Percentiles rank a stretch among this genome's conserved stretches.
Evolutionary conservation across 2,888 invertebrate species (phyloP).

Genomic region (Onthophagus sagittarius): DNA sequence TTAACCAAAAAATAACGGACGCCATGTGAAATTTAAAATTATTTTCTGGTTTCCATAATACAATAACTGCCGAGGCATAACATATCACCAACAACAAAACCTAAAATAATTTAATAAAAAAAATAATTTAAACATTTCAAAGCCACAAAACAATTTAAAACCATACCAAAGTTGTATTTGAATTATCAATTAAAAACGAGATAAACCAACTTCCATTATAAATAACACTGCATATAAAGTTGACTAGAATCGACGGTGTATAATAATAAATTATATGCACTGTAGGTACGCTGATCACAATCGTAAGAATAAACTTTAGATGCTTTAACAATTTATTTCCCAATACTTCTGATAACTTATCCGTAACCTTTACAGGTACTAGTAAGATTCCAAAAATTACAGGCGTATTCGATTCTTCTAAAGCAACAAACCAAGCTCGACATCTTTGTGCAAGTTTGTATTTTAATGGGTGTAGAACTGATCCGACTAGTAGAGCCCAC

Average conservation of each 20-base stretch:
- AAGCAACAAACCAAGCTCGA: slow-evolving; percentile 72
- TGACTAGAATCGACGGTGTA: slow-evolving; percentile 62
- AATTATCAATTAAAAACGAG: slow-evolving; percentile 42
- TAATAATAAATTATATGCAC: slow-evolving; percentile 66
- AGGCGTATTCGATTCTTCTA: slow-evolving; percentile 65
- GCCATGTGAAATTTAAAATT: slow-evolving; percentile 63
- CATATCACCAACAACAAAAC: slow-evolving; percentile 62
- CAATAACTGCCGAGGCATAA: slow-evolving; percentile 67
- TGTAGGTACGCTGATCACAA: slow-evolving; percentile 47
- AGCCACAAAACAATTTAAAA: slow-evolving; percentile 8
- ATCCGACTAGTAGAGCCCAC: slow-evolving; percentile 96
- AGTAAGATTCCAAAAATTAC: slow-evolving; percentile 56
- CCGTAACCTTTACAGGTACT: slow-evolving; percentile 72
- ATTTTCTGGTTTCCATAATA: slow-evolving; percentile 73
- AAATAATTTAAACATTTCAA: slow-evolving; percentile 1
- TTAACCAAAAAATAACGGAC: slow-evolving; percentile 71
- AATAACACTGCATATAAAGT: slow-evolving; percentile 54
- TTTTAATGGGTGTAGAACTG: slow-evolving; percentile 94
- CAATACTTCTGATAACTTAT: slow-evolving; percentile 70
- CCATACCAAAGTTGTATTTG: slow-evolving; percentile 44
- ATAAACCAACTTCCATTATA: slow-evolving; percentile 34
- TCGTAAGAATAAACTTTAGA: slow-evolving; percentile 56
- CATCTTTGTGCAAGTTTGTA: slow-evolving; percentile 70
- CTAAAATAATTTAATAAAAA: slow-evolving; percentile 45
- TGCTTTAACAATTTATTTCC: slow-evolving; percentile 68